Conservation (phyloP, 30 jellyfish, hydroid and myxozoan genomes). For the Rhopilema esculentum region DNA sequence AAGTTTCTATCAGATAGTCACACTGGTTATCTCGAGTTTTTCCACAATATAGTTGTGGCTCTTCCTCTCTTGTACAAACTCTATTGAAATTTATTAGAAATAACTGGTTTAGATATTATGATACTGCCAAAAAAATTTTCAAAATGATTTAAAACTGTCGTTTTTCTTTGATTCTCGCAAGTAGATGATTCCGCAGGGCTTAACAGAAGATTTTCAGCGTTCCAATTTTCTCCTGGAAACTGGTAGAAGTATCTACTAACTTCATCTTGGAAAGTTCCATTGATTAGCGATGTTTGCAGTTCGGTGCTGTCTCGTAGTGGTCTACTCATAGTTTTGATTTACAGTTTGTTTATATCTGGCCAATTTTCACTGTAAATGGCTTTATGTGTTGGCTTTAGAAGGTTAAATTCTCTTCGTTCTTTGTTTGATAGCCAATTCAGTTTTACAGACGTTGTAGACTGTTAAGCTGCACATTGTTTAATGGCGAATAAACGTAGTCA, state of each 20-base stretch:
- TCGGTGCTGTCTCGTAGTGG: conserved; percentile 36
- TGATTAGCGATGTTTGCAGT: conserved; percentile 35
- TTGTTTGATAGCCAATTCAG: conserved; percentile 48
- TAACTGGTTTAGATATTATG: too few species aligned
- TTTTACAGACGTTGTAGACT: conserved; percentile 53
- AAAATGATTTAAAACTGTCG: too few species aligned
- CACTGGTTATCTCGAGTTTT: too few species aligned
- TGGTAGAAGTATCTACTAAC: conserved; percentile 37
- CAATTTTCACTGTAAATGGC: conserved; percentile 49
- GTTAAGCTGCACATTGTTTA: conserved; percentile 33
- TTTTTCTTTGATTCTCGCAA: too few species aligned
- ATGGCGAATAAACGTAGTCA: conserved; percentile 21
- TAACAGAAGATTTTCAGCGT: too few species aligned
- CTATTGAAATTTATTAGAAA: too few species aligned
- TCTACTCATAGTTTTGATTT: conserved; percentile 43
- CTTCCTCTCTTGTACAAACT: too few species aligned
- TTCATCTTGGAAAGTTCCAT: conserved; percentile 52
- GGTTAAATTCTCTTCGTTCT: conserved; percentile 59
- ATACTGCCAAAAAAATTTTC: too few species aligned
- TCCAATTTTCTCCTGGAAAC: conserved; percentile 30
- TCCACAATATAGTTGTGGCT: too few species aligned
- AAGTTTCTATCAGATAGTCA: too few species aligned
- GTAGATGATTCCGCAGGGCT: too few species aligned
- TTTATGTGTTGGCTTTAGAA: conserved; percentile 41
- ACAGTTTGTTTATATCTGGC: conserved; percentile 62